Percentiles rank a stretch among this genome's conserved stretches.
phyloP scores from a whole-genome alignment of 2,797 vertebrate species.

The Danio albolineatus region DNA sequence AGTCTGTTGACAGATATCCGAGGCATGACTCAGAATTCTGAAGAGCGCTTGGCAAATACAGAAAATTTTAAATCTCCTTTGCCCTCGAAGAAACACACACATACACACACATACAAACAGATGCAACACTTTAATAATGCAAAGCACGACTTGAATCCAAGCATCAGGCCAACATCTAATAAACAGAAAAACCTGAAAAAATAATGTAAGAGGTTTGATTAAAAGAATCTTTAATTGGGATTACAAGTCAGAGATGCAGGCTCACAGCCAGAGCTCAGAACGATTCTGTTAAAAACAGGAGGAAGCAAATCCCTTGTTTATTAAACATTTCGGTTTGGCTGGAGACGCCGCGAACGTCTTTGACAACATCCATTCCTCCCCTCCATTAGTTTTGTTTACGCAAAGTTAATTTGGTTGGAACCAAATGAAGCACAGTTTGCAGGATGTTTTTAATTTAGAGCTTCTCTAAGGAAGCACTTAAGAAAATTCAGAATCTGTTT shows the following conservation, averaged over 20 bases:
- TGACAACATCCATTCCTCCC: slow-evolving; percentile 18
- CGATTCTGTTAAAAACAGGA: slow-evolving; percentile 23
- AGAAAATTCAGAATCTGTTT: neutral
- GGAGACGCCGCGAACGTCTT: slow-evolving; percentile 8
- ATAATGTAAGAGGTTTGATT: neutral
- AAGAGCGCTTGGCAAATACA: slow-evolving; percentile 26
- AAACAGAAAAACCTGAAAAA: neutral
- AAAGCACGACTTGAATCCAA: slow-evolving; percentile 4
- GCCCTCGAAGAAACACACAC: neutral
- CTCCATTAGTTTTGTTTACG: slow-evolving; percentile 35
- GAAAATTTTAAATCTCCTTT: slow-evolving; percentile 18
- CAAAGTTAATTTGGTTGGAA: slow-evolving; percentile 30
- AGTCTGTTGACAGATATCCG: slow-evolving; percentile 18
- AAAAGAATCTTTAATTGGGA: slow-evolving; percentile 5
- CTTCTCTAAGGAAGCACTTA: slow-evolving; percentile 8
- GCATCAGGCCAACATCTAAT: neutral
- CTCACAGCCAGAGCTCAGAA: neutral
- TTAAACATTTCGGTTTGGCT: slow-evolving; percentile 37
- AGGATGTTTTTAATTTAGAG: slow-evolving; percentile 17
- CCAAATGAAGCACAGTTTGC: slow-evolving; percentile 18
- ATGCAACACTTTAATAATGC: slow-evolving; percentile 6
- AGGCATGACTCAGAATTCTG: slow-evolving; percentile 29
- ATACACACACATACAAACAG: slow-evolving; percentile 17
- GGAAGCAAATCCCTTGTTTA: slow-evolving; percentile 36
- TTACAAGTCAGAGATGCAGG: slow-evolving; percentile 3